A percentile compares a stretch with the other conserved stretches of the same genome.
phyloP scores from a whole-genome alignment of 2,113 vertebrate species.

The Murina feae region DNA sequence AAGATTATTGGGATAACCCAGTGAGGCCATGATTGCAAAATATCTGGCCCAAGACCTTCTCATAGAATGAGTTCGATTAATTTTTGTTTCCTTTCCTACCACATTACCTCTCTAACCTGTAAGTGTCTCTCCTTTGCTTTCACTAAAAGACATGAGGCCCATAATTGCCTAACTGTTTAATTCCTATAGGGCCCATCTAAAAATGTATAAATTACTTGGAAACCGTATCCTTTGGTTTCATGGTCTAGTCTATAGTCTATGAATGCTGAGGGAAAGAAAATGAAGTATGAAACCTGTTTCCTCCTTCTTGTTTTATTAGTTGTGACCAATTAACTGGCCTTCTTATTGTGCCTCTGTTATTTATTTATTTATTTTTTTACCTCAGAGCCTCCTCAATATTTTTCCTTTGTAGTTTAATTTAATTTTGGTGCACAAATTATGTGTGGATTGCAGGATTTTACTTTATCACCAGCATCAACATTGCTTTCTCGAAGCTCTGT shows the following conservation, averaged over 20 bases:
- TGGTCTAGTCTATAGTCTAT: neutral
- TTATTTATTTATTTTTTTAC: too few relatives aligned
- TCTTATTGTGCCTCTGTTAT: neutral
- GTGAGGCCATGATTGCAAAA: neutral
- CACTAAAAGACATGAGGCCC: neutral
- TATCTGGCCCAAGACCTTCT: neutral
- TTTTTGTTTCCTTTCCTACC: neutral
- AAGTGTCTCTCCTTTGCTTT: neutral
- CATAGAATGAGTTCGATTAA: neutral
- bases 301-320: neutral
- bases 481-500: slow-evolving; percentile 65
- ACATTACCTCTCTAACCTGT: neutral
- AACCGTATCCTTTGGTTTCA: neutral
- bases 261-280: neutral
- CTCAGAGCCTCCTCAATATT: neutral
- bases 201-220: neutral
- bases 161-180: neutral
- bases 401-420: slow-evolving; percentile 39
- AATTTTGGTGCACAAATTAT: neutral
- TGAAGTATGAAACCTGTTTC: neutral
- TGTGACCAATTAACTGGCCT: neutral
- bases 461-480: slow-evolving; percentile 62
- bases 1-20: neutral
- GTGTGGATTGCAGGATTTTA: slow-evolving; percentile 41
- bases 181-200: neutral